Base-by-base conservation (phyloP, 2,888 invertebrate species). In the Platycheirus albimanus region DNA sequence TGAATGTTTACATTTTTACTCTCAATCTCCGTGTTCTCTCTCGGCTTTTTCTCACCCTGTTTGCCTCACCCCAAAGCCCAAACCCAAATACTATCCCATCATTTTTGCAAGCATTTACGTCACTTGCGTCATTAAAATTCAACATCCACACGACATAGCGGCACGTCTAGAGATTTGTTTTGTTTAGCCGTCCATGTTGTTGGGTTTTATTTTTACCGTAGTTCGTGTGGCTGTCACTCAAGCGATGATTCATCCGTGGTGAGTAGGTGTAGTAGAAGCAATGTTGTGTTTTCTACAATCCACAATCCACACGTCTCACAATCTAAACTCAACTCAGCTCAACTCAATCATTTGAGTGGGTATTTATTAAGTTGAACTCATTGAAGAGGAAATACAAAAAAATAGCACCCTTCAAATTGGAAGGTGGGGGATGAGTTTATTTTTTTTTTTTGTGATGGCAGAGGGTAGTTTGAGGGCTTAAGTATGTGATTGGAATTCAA, bases 161-260 rank as follows among this genome's bases (percentile, higher is more conserved):
- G 72, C 78, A 83, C 24, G 74, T 78, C 78, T 83, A 83, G 72
- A 43, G 78, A 56, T 74, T 83, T 83, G 83, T 83, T 83, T 78
- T 78, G 83, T 30, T 78, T 66, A 61, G 33, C 33, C n/a, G 19
- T 15, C 24, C 43, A 28, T 41, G 38, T 61, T 67, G 36, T 61
- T 30, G n/a, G 45, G 13, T 38, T 69, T 75, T 58, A 24, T 51
- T 66, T 67, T 20, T 19, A 33, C 56, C 17, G 20, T 13, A 38
- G 8, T 38, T 58, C 15, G 28, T 43, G 52, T 67, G 24, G 47
- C 24, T 52, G 56, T 45, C 54, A 47, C 36, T 70, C 43, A 41
- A 10, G 19, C 49, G 78, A 74, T 83, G 83, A 83, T 69, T 83
- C 83, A 83, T 51, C 78, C 69, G 66, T 83, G 83, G 63, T 78